phyloP scores from a whole-genome alignment of 2,797 vertebrate species.

The Falco columbarius region DNA sequence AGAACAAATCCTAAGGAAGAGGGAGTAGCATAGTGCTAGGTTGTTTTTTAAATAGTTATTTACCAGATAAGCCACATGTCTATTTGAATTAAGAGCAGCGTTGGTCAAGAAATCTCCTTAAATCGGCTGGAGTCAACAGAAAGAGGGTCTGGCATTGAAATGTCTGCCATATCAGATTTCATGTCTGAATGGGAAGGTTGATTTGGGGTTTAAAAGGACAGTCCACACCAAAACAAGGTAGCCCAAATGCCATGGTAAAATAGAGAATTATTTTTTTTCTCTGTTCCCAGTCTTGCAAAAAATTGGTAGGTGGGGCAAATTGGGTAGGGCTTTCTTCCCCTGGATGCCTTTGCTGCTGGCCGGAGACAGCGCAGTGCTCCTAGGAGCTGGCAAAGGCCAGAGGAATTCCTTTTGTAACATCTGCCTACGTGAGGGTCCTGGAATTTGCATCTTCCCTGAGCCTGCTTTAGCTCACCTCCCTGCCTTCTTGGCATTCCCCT shows the following conservation, averaged over 20 bases:
- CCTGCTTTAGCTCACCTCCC: constrained; percentile 66
- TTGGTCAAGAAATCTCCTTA: background rate
- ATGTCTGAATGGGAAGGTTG: background rate
- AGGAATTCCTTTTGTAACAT: constrained; percentile 56
- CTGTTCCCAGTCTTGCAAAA: background rate
- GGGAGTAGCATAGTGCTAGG: background rate
- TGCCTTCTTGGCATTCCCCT: constrained; percentile 42
- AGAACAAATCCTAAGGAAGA: background rate
- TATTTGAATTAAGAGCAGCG: background rate
- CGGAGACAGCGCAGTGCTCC: background rate
- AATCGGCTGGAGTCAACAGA: background rate
- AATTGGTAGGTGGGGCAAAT: background rate
- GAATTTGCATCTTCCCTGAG: constrained; percentile 37
- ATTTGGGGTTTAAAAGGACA: background rate
- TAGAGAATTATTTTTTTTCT: background rate
- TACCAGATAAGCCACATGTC: accelerated
- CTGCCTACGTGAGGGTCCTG: constrained; percentile 38
- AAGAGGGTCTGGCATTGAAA: background rate
- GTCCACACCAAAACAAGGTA: background rate
- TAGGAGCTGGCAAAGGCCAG: background rate
- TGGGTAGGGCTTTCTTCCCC: background rate
- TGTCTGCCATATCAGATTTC: background rate
- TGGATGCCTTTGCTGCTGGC: background rate
- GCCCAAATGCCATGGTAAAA: background rate
- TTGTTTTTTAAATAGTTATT: background rate